phyloP scores from a whole-genome alignment of 2,113 vertebrate genomes.

The Craseonycteris thonglongyai region DNA sequence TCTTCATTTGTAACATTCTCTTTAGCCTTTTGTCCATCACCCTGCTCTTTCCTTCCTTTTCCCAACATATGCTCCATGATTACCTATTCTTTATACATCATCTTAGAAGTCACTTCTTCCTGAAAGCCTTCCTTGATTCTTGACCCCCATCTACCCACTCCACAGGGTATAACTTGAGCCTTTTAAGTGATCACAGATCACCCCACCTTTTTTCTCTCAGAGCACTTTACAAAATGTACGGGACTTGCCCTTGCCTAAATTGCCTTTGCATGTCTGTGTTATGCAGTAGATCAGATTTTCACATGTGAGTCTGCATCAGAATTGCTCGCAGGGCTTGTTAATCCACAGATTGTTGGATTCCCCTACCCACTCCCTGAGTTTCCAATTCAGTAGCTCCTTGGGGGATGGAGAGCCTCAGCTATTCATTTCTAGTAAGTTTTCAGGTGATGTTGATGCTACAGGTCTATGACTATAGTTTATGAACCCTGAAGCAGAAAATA shows the following conservation, averaged over 20 bases:
- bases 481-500: not conserved
- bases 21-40: not conserved
- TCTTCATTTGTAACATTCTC: not conserved
- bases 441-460: not conserved
- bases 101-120: not conserved
- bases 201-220: not conserved
- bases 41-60: not conserved
- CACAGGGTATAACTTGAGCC: not conserved
- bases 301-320: not conserved
- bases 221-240: not conserved
- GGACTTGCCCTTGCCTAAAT: not conserved
- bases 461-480: not conserved
- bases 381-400: not conserved
- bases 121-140: not conserved
- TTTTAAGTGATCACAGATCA: not conserved
- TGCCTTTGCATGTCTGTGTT: not conserved
- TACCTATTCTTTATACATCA: not conserved
- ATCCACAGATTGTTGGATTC: not conserved
- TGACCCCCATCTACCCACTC: not conserved
- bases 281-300: not conserved
- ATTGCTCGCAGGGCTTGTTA: not conserved
- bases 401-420: too few relatives aligned
- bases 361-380: not conserved
- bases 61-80: not conserved
- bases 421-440: not conserved